phyloP scores from a whole-genome alignment of 2,113 vertebrate species.

The Onychostoma macrolepis region DNA sequence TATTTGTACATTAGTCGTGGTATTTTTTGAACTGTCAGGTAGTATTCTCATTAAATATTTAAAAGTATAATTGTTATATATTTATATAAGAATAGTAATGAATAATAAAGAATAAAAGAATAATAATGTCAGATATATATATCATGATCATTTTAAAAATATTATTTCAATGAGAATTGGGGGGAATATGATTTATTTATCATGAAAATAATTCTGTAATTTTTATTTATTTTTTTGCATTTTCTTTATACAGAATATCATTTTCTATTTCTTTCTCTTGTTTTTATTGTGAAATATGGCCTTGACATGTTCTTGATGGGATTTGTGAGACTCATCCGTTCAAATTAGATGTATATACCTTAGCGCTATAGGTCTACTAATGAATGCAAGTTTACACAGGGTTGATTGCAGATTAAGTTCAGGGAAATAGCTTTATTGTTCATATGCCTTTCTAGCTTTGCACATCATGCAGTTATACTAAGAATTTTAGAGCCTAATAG shows the following conservation, averaged over 20 bases:
- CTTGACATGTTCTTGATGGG: conserved; percentile 10
- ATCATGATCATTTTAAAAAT: neutral
- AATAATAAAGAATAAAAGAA: too few relatives aligned
- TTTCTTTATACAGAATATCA: neutral
- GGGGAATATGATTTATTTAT: too few relatives aligned
- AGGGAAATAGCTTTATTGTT: conserved; percentile 63
- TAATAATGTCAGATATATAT: neutral
- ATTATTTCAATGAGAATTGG: too few relatives aligned
- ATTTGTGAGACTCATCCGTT: conserved; percentile 13
- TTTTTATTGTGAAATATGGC: neutral
- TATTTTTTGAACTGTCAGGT: too few relatives aligned
- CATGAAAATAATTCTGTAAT: too few relatives aligned
- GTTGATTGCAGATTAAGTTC: conserved; percentile 53
- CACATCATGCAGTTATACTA: conserved; percentile 48
- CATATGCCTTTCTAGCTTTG: conserved; percentile 54
- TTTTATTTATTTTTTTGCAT: neutral
- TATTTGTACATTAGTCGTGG: too few relatives aligned
- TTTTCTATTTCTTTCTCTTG: neutral
- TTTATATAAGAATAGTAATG: neutral
- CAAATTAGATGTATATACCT: conserved; percentile 43
- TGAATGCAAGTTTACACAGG: conserved; percentile 57
- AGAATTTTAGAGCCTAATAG: conserved; percentile 37
- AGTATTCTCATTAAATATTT: too few relatives aligned
- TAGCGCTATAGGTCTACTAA: conserved; percentile 46
- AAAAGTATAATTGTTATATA: neutral